These are phyloP conservation scores for Melanophora roralis DNA, from an alignment of 2,888 invertebrate genomes.

Conservation along the genomic window DNA sequence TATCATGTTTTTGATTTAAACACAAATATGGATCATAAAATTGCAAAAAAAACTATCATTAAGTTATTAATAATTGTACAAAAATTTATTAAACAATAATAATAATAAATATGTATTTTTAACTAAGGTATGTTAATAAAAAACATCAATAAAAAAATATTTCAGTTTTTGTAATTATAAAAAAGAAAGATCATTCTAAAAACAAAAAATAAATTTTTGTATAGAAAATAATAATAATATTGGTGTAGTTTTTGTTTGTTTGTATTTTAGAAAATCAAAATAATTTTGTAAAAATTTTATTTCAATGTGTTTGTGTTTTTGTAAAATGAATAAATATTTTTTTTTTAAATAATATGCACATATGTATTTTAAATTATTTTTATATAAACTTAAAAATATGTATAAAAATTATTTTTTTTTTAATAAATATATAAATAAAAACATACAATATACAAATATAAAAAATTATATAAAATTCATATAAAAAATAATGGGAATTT, in stretches of 20 bases:
- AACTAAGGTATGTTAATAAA: no score
- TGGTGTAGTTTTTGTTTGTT: constrained; percentile 54
- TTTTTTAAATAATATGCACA: background rate
- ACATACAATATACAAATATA: background rate
- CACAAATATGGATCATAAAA: no score
- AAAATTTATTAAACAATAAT: no score
- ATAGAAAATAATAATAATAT: constrained; percentile 13
- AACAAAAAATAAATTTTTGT: no score
- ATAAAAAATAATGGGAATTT: constrained; percentile 56
- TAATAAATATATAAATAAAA: constrained; percentile 19
- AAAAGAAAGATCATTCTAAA: no score
- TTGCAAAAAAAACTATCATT: no score
- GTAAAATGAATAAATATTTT: background rate
- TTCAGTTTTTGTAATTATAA: no score
- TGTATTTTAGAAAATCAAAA: constrained; percentile 55
- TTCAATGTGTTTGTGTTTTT: background rate
- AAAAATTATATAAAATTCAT: background rate
- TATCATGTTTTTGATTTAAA: no score
- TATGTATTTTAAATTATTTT: background rate
- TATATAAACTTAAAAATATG: background rate
- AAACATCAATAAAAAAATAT: no score
- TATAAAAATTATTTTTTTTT: constrained; percentile 11
- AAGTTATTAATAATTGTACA: no score
- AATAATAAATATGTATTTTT: no score
- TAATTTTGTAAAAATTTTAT: constrained; percentile 16